These are phyloP conservation scores for Dynastes maya DNA, from an alignment of 2,888 invertebrate species.

Conservation along the genomic window DNA sequence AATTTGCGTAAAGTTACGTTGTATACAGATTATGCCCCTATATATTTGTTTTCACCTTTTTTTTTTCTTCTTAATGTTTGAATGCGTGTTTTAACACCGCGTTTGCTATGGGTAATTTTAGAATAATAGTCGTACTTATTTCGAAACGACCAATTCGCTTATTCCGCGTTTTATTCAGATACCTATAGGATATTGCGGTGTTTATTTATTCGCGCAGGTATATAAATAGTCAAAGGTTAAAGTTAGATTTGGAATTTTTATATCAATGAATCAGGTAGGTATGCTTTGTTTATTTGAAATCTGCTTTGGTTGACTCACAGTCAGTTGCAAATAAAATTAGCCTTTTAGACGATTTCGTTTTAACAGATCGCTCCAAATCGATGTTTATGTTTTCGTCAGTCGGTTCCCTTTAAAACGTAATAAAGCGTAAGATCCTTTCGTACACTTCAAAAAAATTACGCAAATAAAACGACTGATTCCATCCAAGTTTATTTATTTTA, in stretches of 20 bases:
- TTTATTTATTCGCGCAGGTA: slow-evolving; percentile 4
- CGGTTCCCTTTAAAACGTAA: neutral
- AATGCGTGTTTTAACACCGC: neutral
- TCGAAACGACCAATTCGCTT: neutral
- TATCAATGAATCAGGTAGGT: slow-evolving; percentile 38
- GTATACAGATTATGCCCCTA: neutral
- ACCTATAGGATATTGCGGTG: neutral
- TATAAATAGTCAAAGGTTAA: slow-evolving; percentile 36
- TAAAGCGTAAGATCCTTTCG: too few species aligned
- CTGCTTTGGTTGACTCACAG: slow-evolving; percentile 16
- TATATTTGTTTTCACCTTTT: too few species aligned
- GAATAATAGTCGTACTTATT: neutral
- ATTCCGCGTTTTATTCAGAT: neutral
- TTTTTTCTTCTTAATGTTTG: neutral
- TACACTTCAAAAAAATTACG: too few species aligned
- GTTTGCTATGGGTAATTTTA: neutral
- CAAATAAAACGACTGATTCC: too few species aligned
- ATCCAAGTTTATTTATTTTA: too few species aligned
- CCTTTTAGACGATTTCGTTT: slow-evolving; percentile 12
- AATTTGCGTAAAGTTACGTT: neutral
- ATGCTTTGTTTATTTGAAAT: slow-evolving; percentile 11
- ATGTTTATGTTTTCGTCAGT: slow-evolving; percentile 19
- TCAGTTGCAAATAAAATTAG: slow-evolving; percentile 31
- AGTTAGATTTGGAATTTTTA: slow-evolving; percentile 31
- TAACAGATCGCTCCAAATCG: neutral